These are phyloP conservation scores for Drosophila trapezifrons DNA, from an alignment of 1,140 invertebrate genomes.

Conservation along the genomic window DNA sequence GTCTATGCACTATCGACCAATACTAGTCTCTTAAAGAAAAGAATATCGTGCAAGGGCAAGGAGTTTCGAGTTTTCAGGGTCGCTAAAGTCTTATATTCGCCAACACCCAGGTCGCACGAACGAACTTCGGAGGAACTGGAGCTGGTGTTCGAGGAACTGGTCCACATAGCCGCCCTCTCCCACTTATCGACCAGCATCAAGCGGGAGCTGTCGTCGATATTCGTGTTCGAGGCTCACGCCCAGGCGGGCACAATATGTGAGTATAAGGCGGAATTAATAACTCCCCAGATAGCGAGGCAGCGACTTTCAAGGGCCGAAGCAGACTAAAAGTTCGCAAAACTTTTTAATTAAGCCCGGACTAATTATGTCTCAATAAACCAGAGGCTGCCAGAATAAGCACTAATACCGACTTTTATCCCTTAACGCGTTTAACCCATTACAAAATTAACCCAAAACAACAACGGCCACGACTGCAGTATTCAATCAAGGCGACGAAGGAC, in stretches of 20 bases:
- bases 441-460: conserved; percentile 6
- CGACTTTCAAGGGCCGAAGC: conserved; percentile 3
- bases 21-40: background rate
- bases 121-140: conserved; percentile 92
- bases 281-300: conserved; percentile 12
- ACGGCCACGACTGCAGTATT: conserved; percentile 87
- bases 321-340: conserved; percentile 35
- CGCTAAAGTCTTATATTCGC: background rate
- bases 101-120: conserved; percentile 87
- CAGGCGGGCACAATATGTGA: conserved; percentile 91
- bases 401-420: conserved; percentile 33
- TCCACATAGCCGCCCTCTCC: conserved; percentile 92
- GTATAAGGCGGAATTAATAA: conserved; percentile 79
- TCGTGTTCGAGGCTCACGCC: conserved; percentile 93
- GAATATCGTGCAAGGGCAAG: background rate
- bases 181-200: conserved; percentile 94
- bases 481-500: conserved; percentile 95
- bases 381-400: conserved; percentile 14
- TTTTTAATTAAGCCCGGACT: conserved; percentile 57
- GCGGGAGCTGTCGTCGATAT: conserved; percentile 91
- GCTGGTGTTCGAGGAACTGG: conserved; percentile 93
- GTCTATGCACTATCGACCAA: no score
- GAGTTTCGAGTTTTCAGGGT: no score
- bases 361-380: conserved; percentile 57
- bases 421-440: conserved; percentile 26